Evolutionary conservation across 2,888 invertebrate species (phyloP).

Genomic region (Pristionchus maxplancki): DNA sequence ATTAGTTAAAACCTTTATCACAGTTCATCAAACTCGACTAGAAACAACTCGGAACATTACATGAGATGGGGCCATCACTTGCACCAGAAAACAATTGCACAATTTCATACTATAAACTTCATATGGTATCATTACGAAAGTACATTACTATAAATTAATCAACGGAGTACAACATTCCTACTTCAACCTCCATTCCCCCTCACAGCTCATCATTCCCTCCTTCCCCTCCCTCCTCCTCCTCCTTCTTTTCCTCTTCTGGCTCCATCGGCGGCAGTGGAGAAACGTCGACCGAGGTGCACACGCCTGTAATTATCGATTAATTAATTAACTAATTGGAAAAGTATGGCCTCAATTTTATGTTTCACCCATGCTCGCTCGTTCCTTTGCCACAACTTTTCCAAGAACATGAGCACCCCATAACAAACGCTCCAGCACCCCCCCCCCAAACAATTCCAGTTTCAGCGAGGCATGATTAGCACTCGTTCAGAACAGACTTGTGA

Average conservation of each 20-base stretch:
- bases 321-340: too few relatives aligned
- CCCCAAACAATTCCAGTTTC: too few relatives aligned
- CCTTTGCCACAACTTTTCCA: too few relatives aligned
- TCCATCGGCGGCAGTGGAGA: conserved; percentile 64
- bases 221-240: conserved; percentile 52
- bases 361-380: too few relatives aligned
- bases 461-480: too few relatives aligned
- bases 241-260: conserved; percentile 56
- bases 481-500: too few relatives aligned
- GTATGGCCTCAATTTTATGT: too few relatives aligned
- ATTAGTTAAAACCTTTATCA: not conserved
- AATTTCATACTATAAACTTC: not conserved
- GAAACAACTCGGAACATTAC: conserved; percentile 15
- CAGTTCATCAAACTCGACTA: not conserved
- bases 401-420: too few relatives aligned
- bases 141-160: not conserved
- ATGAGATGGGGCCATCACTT: not conserved
- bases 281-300: conserved; percentile 68
- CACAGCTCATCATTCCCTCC: conserved; percentile 61
- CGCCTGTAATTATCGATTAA: too few relatives aligned
- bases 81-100: not conserved
- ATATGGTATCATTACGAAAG: too few relatives aligned
- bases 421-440: too few relatives aligned
- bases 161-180: not conserved
- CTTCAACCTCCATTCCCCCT: too few relatives aligned